Conservation (phyloP, 1,140 invertebrate species). For the Lordiphosa mommai region DNA sequence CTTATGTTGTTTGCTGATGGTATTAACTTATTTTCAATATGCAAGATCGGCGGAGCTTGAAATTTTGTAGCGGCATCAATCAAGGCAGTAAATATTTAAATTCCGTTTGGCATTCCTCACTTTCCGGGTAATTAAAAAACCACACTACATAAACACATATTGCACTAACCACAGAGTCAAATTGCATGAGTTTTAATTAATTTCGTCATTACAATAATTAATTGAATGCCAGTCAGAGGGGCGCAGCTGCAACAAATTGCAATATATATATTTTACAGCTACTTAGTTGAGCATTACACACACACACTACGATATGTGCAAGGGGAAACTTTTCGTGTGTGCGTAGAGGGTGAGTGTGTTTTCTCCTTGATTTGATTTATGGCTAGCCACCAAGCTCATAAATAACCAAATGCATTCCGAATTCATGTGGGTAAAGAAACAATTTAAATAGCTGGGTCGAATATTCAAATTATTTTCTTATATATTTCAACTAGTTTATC, state of each 20-base stretch:
- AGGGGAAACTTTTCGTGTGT: conserved; percentile 33
- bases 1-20: conserved; percentile 55
- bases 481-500: no score
- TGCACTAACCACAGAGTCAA: conserved; percentile 31
- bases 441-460: no score
- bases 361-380: conserved; percentile 47
- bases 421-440: neutral
- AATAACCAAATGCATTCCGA: conserved; percentile 28
- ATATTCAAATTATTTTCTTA: no score
- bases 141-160: conserved; percentile 41
- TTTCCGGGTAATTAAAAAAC: conserved; percentile 1
- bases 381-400: conserved; percentile 28
- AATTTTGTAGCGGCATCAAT: conserved; percentile 23
- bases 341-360: conserved; percentile 6
- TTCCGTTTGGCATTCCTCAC: neutral
- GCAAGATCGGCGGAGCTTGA: conserved; percentile 17
- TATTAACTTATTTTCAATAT: conserved; percentile 41
- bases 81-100: neutral
- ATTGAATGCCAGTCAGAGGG: conserved; percentile 36
- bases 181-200: conserved; percentile 62
- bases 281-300: conserved; percentile 32
- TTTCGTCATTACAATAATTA: conserved; percentile 68
- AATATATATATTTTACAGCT: conserved; percentile 40
- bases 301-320: conserved; percentile 2
- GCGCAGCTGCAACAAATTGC: conserved; percentile 57